Conservation (phyloP, 2,797 vertebrate species). For the Pseudocheirus occidentalis region DNA sequence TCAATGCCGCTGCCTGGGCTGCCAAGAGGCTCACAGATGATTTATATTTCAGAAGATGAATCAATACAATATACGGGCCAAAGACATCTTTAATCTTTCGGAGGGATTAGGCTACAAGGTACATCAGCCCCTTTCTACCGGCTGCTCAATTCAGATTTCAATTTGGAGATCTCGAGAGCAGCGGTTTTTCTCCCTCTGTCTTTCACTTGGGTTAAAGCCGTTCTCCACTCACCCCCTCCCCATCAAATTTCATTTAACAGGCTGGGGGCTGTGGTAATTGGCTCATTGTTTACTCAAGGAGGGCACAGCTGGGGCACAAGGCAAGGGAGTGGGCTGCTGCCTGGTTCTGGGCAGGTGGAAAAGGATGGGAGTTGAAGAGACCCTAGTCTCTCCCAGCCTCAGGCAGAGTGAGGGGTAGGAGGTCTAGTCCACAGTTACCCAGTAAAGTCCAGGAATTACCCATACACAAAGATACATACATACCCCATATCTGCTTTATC, state of each 20-base stretch:
- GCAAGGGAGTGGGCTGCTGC: no score
- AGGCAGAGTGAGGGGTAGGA: background rate
- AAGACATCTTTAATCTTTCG: slow-evolving; percentile 79
- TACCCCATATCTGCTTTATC: background rate
- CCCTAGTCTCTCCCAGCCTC: background rate
- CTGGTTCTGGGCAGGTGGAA: background rate
- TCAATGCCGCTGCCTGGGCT: background rate
- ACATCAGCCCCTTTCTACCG: slow-evolving; percentile 60
- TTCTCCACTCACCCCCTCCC: slow-evolving; percentile 28
- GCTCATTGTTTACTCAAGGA: background rate
- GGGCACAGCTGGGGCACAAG: background rate
- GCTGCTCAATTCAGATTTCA: slow-evolving; percentile 77
- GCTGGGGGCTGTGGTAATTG: background rate
- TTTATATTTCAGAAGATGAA: slow-evolving; percentile 78
- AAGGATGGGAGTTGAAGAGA: background rate
- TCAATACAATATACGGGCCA: slow-evolving; percentile 75
- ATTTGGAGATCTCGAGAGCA: slow-evolving; percentile 62
- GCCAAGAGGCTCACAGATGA: slow-evolving; percentile 59
- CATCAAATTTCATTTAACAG: slow-evolving; percentile 54
- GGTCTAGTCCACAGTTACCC: rapidly evolving
- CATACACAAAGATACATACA: background rate
- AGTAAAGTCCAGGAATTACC: background rate
- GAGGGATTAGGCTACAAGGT: slow-evolving; percentile 77
- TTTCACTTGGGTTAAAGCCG: background rate
- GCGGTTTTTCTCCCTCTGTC: slow-evolving; percentile 43